Percentiles rank a stretch among this genome's conserved stretches.
These are phyloP conservation scores for Hirtodrosophila cameraria DNA, from an alignment of 2,888 invertebrate species.

Conservation along the genomic window DNA sequence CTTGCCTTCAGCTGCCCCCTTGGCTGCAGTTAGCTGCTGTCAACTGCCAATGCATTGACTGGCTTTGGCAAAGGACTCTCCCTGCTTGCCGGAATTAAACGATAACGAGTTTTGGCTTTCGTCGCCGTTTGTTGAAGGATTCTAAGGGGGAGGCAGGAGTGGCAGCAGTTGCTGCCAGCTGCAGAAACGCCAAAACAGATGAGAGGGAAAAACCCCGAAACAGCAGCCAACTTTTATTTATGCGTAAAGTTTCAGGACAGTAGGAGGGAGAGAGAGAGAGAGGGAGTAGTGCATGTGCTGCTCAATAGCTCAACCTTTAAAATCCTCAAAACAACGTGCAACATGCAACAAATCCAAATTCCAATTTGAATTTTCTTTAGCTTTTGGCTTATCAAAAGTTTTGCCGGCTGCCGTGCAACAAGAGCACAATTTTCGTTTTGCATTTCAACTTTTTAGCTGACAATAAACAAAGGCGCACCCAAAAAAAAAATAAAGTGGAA, in stretches of 20 bases:
- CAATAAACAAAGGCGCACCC: constrained; percentile 75
- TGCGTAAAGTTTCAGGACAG: constrained; percentile 66
- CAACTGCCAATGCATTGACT: constrained; percentile 67
- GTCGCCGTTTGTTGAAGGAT: constrained; percentile 38
- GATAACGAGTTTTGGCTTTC: constrained; percentile 80
- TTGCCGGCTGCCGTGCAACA: constrained; percentile 30
- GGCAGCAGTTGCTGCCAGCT: constrained; percentile 45
- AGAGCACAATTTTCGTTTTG: constrained; percentile 34
- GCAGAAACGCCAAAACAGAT: constrained; percentile 17
- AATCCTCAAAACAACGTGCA: constrained; percentile 26
- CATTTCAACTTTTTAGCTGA: constrained; percentile 62
- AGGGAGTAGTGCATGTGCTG: not conserved
- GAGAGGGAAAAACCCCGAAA: not conserved
- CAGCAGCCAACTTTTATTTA: constrained; percentile 63
- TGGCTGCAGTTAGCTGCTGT: constrained; percentile 7
- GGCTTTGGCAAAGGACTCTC: constrained; percentile 40
- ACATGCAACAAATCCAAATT: constrained; percentile 49
- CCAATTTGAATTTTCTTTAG: constrained; percentile 61
- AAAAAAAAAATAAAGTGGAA: no score
- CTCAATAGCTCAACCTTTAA: constrained; percentile 51
- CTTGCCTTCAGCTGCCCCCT: no score
- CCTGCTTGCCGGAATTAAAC: constrained; percentile 67
- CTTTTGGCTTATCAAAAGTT: constrained; percentile 54
- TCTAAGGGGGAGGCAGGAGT: no score
- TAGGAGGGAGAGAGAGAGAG: not conserved